Conservation (phyloP, 2,888 invertebrate genomes). For the Crocallis elinguaria region DNA sequence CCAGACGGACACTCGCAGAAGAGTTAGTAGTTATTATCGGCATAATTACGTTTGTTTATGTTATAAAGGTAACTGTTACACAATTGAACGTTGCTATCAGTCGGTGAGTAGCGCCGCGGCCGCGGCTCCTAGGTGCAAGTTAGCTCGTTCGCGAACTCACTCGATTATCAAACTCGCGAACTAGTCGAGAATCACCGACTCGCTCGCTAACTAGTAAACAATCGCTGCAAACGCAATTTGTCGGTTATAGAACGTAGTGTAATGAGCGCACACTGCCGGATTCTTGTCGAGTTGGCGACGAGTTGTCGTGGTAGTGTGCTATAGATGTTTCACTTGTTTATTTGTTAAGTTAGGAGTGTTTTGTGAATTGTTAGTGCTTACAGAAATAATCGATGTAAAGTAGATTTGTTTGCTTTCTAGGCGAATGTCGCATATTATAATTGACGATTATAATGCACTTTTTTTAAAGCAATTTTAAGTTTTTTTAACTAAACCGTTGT, state of each 20-base stretch:
- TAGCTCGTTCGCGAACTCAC: slow-evolving; percentile 37
- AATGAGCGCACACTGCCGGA: slow-evolving; percentile 27
- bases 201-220: slow-evolving; percentile 61
- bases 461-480: too few species aligned
- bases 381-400: neutral
- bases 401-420: neutral
- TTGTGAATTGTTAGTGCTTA: neutral
- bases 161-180: slow-evolving; percentile 40
- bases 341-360: neutral
- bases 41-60: too few species aligned
- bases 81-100: neutral
- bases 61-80: neutral
- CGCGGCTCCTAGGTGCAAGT: neutral
- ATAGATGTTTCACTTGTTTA: slow-evolving; percentile 1
- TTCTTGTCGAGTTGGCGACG: slow-evolving; percentile 9
- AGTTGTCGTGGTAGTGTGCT: neutral
- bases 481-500: too few species aligned
- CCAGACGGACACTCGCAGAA: too few species aligned
- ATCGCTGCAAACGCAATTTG: slow-evolving; percentile 49
- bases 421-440: too few species aligned
- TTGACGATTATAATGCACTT: too few species aligned
- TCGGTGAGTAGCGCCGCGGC: neutral
- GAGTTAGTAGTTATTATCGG: too few species aligned
- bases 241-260: slow-evolving; percentile 29
- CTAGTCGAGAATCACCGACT: slow-evolving; percentile 54